Percentiles rank a stretch among this genome's conserved stretches.
Evolutionary conservation across 2,888 invertebrate genomes (phyloP).

Genomic region (Chaetogeoica ovagalla): DNA sequence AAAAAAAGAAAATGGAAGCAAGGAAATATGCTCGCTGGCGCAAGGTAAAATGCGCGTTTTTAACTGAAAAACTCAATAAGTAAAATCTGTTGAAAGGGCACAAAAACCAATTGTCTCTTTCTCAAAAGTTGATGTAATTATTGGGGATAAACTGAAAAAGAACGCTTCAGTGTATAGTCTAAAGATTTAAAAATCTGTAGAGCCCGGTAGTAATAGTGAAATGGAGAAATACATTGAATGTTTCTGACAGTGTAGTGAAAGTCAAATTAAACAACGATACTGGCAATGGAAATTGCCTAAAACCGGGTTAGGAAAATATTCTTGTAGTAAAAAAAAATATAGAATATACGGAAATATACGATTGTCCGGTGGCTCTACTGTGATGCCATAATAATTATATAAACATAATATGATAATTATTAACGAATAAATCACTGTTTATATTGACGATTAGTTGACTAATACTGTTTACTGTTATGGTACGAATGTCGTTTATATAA

Average conservation of each 20-base stretch:
- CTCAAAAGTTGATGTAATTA: slow-evolving; percentile 28
- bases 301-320: slow-evolving; percentile 1
- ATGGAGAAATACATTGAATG: slow-evolving; percentile 35
- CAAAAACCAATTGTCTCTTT: slow-evolving; percentile 37
- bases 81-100: slow-evolving; percentile 24
- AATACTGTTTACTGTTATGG: too few relatives aligned
- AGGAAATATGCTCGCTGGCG: slow-evolving; percentile 41
- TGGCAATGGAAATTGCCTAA: not conserved
- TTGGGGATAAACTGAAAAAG: slow-evolving; percentile 55
- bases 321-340: slow-evolving; percentile 2
- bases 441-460: too few relatives aligned
- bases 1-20: slow-evolving; percentile 66
- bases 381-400: too few relatives aligned
- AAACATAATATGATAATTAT: too few relatives aligned
- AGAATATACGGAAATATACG: too few relatives aligned
- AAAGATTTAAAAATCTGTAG: slow-evolving; percentile 45
- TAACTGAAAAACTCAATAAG: slow-evolving; percentile 22
- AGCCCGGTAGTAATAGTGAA: slow-evolving; percentile 36
- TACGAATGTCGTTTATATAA: too few relatives aligned
- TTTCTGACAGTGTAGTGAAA: not conserved
- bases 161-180: slow-evolving; percentile 55
- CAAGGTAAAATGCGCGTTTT: slow-evolving; percentile 24
- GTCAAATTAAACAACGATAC: not conserved
- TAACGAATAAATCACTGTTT: too few relatives aligned
- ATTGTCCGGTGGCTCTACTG: too few relatives aligned